Percentiles rank a stretch among this genome's conserved stretches.
Evolutionary conservation across 2,888 invertebrate species (phyloP).

Genomic region (Nysson spinosus): DNA sequence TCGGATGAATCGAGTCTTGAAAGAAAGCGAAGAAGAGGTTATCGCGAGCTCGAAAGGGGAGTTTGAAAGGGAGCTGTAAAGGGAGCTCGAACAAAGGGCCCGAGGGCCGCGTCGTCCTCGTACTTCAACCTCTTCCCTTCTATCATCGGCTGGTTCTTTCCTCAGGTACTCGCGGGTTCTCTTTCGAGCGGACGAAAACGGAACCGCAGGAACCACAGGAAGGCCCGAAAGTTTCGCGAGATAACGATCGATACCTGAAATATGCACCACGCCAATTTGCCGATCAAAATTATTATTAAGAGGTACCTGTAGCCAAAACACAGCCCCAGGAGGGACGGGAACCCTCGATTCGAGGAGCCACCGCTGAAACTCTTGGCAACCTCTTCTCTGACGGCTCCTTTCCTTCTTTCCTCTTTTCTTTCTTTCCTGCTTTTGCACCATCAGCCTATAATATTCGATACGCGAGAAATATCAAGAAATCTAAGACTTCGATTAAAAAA

Average conservation of each 20-base stretch:
- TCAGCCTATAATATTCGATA: slow-evolving; percentile 54
- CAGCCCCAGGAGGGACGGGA: too few relatives aligned
- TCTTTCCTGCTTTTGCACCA: background rate
- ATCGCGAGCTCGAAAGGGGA: too few relatives aligned
- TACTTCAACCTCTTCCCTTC: slow-evolving; percentile 14
- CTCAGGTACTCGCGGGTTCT: background rate
- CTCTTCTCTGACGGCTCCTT: background rate
- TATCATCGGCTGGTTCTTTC: slow-evolving; percentile 7
- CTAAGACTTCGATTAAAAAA: too few relatives aligned
- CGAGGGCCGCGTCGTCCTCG: slow-evolving; percentile 31
- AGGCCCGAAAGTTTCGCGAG: slow-evolving; percentile 70
- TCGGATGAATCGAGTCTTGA: too few relatives aligned
- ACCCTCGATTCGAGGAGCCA: too few relatives aligned
- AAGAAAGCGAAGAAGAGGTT: too few relatives aligned
- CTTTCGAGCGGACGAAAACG: slow-evolving; percentile 27
- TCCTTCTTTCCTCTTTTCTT: background rate
- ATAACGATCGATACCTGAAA: slow-evolving; percentile 74
- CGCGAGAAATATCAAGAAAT: too few relatives aligned
- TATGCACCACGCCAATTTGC: slow-evolving; percentile 75
- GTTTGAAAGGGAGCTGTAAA: too few relatives aligned
- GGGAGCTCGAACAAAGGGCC: too few relatives aligned
- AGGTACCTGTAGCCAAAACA: slow-evolving; percentile 66
- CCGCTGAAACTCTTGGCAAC: too few relatives aligned
- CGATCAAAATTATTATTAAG: slow-evolving; percentile 77
- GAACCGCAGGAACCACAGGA: slow-evolving; percentile 57